Evolutionary conservation across 2,113 vertebrate genomes (phyloP).

Genomic region (Poicephalus gulielmi): DNA sequence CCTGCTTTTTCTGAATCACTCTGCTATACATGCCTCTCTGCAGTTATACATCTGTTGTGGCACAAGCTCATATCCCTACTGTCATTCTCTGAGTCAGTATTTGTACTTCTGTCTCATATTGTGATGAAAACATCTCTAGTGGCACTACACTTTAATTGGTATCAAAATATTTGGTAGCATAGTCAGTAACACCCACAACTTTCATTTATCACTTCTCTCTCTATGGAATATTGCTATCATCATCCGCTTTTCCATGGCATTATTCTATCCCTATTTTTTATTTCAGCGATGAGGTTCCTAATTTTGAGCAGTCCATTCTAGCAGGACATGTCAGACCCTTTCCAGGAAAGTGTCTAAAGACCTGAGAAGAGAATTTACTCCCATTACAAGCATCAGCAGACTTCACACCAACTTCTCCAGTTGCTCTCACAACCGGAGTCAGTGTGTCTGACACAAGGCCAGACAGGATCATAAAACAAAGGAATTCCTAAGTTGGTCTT

Average conservation of each 20-base stretch:
- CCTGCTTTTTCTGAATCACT: constrained; percentile 53
- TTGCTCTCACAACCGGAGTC: background rate
- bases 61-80: constrained; percentile 61
- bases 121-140: constrained; percentile 69
- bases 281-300: background rate
- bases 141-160: constrained; percentile 66
- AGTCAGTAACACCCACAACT: constrained; percentile 66
- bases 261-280: background rate
- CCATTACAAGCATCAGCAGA: background rate
- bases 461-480: background rate
- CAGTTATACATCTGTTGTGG: constrained; percentile 69
- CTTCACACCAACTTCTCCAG: background rate
- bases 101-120: constrained; percentile 68
- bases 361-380: background rate
- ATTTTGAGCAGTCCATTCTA: background rate
- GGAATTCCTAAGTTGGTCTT: background rate
- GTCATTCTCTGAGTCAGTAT: constrained; percentile 71
- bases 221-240: background rate
- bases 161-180: constrained; percentile 72
- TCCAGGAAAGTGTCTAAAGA: background rate
- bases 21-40: constrained; percentile 56
- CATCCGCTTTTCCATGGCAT: background rate
- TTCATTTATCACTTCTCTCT: constrained; percentile 33
- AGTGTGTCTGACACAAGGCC: background rate
- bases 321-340: background rate